Conservation (phyloP, 2,797 vertebrate species). For the Chloroceryle inda region DNA sequence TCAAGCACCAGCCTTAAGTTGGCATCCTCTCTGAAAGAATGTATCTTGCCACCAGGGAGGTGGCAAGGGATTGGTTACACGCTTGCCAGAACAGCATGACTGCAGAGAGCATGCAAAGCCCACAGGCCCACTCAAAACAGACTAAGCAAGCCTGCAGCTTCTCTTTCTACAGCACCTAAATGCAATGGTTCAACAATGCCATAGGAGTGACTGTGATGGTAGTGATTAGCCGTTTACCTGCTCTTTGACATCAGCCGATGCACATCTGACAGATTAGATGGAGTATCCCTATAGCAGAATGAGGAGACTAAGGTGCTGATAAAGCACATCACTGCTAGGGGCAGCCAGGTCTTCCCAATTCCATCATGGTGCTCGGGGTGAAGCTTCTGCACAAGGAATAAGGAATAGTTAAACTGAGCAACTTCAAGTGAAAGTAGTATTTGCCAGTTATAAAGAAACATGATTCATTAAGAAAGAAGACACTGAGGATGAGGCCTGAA, state of each 20-base stretch:
- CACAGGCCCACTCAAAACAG: not conserved
- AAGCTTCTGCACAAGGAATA: not conserved
- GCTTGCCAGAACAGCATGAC: not conserved
- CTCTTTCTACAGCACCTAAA: not conserved
- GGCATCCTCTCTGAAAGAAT: not conserved
- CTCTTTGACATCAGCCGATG: accelerated
- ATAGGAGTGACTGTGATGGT: accelerated
- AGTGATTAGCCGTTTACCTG: not conserved
- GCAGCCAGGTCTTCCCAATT: not conserved
- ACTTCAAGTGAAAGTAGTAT: not conserved
- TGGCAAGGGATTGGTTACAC: accelerated
- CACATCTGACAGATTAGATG: not conserved
- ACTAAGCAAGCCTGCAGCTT: not conserved
- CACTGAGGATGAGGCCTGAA: not conserved
- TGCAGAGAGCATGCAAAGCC: not conserved
- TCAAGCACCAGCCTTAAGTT: not conserved
- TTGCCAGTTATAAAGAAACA: not conserved
- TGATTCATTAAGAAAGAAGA: not conserved
- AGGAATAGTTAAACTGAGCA: not conserved
- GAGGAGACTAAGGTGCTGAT: not conserved
- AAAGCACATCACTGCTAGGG: accelerated
- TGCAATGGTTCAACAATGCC: accelerated
- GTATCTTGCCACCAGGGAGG: not conserved
- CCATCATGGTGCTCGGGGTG: not conserved
- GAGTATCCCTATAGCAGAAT: accelerated